A percentile compares a stretch with the other conserved stretches of the same genome.
Conservation (phyloP, 2,888 invertebrate genomes). For the Lottia scabra region DNA sequence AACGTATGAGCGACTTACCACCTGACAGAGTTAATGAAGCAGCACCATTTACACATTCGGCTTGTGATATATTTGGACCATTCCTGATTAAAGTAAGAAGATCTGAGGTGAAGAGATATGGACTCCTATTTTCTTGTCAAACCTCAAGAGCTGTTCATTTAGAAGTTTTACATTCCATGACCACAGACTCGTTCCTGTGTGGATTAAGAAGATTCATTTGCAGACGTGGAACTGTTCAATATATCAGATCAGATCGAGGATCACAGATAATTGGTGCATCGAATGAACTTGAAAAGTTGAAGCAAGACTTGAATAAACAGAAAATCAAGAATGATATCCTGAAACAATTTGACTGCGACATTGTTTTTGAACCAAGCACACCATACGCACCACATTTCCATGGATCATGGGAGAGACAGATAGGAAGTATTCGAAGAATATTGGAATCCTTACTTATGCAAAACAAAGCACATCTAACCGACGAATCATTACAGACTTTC, state of each 20-base stretch:
- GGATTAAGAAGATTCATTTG: constrained; percentile 54
- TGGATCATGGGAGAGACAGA: constrained; percentile 47
- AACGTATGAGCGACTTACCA: no score
- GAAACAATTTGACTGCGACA: constrained; percentile 19
- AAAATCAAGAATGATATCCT: constrained; percentile 20
- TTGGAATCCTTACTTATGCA: constrained; percentile 26
- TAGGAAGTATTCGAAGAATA: constrained; percentile 35
- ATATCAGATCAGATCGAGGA: constrained; percentile 32
- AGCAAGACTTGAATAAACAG: constrained; percentile 18
- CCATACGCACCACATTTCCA: constrained; percentile 43
- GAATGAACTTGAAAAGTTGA: constrained; percentile 16
- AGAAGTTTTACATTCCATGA: no score
- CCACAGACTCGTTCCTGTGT: constrained; percentile 55
- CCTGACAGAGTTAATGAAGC: constrained; percentile 47
- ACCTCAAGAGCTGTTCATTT: no score
- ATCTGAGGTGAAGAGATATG: background rate
- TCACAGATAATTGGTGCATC: constrained; percentile 37
- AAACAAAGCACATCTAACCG: no score
- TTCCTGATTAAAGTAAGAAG: background rate
- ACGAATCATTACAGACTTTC: constrained; percentile 26
- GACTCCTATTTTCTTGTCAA: no score
- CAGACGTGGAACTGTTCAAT: constrained; percentile 43
- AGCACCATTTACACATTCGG: constrained; percentile 49
- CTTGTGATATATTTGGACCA: background rate
- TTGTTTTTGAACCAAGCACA: constrained; percentile 34